phyloP scores from a whole-genome alignment of 1,140 invertebrate genomes.

The Melanaphis sacchari region DNA sequence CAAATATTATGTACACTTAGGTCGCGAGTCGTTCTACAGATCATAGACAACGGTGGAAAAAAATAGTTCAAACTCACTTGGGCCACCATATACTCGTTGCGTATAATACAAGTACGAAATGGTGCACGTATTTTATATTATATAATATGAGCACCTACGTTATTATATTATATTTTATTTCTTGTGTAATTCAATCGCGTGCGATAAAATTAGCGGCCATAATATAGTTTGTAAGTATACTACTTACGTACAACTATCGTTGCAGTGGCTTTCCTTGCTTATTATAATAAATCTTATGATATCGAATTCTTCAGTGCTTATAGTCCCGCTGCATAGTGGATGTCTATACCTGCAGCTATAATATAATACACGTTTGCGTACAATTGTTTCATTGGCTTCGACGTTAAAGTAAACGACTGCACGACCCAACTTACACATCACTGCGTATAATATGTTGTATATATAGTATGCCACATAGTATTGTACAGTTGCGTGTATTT shows the following conservation, averaged over 20 bases:
- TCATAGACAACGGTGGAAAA: background rate
- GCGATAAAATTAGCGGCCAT: background rate
- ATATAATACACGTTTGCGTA: background rate
- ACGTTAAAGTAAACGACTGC: background rate
- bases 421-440: background rate
- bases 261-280: background rate
- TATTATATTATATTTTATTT: background rate
- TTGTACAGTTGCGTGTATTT: background rate
- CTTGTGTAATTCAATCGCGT: constrained; percentile 2
- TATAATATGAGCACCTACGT: background rate
- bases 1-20: background rate
- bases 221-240: background rate
- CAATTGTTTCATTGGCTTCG: background rate
- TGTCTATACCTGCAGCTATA: background rate
- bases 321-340: background rate
- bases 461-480: background rate
- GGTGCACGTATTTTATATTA: background rate
- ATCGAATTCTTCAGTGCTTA: background rate
- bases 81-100: too few species aligned
- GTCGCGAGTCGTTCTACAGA: background rate
- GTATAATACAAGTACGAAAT: background rate
- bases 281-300: background rate
- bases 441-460: background rate
- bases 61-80: background rate
- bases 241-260: background rate